A percentile compares a stretch with the other conserved stretches of the same genome.
Evolutionary conservation across 2,113 vertebrate genomes (phyloP).

Genomic region (Atlantisia rogersi): DNA sequence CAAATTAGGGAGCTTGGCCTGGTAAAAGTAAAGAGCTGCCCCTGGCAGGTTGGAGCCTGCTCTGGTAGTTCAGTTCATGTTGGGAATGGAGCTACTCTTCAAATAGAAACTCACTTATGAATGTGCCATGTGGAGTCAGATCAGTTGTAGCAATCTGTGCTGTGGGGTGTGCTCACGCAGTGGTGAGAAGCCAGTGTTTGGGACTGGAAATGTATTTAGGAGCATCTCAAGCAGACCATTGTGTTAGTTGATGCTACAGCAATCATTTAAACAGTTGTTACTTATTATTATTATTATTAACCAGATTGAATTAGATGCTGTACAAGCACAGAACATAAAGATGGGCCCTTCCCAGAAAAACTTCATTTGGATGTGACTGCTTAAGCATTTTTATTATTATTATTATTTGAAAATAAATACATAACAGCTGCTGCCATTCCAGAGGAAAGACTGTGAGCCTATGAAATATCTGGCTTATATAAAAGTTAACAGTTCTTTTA

Average conservation of each 20-base stretch:
- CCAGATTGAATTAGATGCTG: constrained; percentile 6
- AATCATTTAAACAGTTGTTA: constrained; percentile 40
- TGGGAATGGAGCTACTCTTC: neutral
- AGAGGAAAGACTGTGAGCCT: neutral
- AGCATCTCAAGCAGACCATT: neutral
- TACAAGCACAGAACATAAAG: constrained; percentile 36
- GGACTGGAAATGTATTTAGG: neutral
- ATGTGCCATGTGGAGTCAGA: neutral
- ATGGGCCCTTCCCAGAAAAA: constrained; percentile 12
- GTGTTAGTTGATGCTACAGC: neutral
- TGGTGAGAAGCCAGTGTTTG: neutral
- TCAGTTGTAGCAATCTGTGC: neutral
- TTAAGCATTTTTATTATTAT: constrained; percentile 4
- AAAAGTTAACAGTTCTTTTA: constrained; percentile 53
- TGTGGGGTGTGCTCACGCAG: neutral
- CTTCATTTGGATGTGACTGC: constrained; percentile 36
- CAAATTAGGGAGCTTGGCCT: neutral
- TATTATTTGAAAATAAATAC: constrained; percentile 47
- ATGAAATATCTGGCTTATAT: constrained; percentile 48
- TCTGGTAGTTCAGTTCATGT: neutral
- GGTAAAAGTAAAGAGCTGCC: neutral
- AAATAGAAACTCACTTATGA: neutral
- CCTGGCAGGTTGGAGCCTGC: neutral
- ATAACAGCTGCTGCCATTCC: constrained; percentile 38
- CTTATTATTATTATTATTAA: constrained; percentile 50